These are phyloP conservation scores for Pomacea canaliculata DNA, from an alignment of 2,888 invertebrate species.

Conservation along the genomic window DNA sequence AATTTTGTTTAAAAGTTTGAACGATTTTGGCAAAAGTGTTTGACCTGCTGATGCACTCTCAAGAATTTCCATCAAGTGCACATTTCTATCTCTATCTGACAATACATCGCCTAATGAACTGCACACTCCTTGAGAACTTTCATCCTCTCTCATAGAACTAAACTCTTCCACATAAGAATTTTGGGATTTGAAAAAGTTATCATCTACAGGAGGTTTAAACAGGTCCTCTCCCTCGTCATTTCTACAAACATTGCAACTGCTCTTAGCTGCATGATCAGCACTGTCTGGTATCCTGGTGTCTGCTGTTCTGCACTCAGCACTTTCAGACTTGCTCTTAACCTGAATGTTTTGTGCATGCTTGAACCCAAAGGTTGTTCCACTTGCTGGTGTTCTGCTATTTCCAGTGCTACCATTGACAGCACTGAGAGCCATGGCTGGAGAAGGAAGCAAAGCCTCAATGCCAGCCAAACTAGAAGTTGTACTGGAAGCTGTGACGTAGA, in stretches of 20 bases:
- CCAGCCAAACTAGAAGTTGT: too few species aligned
- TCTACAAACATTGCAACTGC: neutral
- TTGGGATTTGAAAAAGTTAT: conserved; percentile 33
- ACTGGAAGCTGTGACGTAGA: too few species aligned
- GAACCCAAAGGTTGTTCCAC: neutral
- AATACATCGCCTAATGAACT: neutral
- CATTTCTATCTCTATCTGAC: neutral
- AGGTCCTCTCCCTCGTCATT: conserved; percentile 41
- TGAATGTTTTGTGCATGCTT: neutral
- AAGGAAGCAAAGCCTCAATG: too few species aligned
- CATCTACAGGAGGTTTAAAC: conserved; percentile 43
- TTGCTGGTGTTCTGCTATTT: neutral
- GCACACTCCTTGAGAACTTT: neutral
- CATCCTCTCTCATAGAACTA: conserved; percentile 1
- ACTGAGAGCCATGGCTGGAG: too few species aligned
- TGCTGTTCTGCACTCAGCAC: neutral
- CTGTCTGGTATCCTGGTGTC: neutral
- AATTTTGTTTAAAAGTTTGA: conserved; percentile 3
- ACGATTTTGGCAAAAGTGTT: conserved; percentile 10
- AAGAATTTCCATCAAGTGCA: conserved; percentile 1
- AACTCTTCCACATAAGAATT: conserved; percentile 15
- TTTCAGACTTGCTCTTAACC: neutral
- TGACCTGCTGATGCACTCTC: conserved; percentile 10
- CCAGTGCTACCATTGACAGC: too few species aligned
- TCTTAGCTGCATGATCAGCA: neutral